phyloP scores from a whole-genome alignment of 2,797 vertebrate genomes.

The Cossypha dichroa region DNA sequence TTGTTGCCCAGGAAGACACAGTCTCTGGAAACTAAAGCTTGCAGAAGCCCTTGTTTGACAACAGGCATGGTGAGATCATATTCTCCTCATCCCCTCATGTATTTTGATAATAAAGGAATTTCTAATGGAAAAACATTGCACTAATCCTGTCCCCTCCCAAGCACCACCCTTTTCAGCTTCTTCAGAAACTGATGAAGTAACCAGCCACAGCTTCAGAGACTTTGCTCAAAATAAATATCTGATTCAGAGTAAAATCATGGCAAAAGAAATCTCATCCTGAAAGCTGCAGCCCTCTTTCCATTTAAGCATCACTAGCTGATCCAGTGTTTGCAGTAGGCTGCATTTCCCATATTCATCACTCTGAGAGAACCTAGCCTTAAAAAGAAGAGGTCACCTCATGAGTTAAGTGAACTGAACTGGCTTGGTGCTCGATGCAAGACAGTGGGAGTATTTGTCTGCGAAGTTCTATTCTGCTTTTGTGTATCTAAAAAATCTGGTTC shows the following conservation, averaged over 20 bases:
- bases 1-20: not conserved
- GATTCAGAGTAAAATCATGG: slow-evolving; percentile 53
- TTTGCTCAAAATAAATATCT: slow-evolving; percentile 1
- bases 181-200: slow-evolving; percentile 22
- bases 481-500: not conserved
- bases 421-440: not conserved
- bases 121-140: not conserved
- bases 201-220: not conserved
- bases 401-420: not conserved
- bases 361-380: not conserved
- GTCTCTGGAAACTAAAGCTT: not conserved
- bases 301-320: not conserved
- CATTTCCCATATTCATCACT: not conserved
- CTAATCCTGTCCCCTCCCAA: slow-evolving; percentile 7
- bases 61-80: not conserved
- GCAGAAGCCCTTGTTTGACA: not conserved
- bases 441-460: not conserved
- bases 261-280: slow-evolving; percentile 39
- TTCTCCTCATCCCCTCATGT: not conserved
- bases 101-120: not conserved
- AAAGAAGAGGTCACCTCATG: not conserved
- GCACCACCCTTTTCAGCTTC: not conserved
- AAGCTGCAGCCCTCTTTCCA: not conserved
- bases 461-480: not conserved
- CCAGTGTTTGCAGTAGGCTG: not conserved